These are phyloP conservation scores for Drosophila niveifrons DNA, from an alignment of 2,888 invertebrate species.

Conservation along the genomic window DNA sequence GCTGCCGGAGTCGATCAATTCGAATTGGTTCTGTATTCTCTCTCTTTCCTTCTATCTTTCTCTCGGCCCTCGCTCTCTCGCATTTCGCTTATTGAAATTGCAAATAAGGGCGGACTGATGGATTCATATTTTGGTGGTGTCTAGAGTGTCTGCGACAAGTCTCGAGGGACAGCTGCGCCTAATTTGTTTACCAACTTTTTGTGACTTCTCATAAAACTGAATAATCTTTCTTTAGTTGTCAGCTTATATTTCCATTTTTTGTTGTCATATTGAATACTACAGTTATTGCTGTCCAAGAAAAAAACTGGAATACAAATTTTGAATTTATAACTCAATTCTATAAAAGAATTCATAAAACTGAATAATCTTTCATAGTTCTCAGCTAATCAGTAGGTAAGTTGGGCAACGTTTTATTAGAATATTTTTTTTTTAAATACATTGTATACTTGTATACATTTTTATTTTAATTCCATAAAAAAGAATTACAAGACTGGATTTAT, in stretches of 20 bases:
- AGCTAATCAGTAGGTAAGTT: no score
- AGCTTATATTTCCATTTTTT: neutral
- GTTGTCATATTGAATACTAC: no score
- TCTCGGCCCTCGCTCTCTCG: neutral
- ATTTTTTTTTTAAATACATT: no score
- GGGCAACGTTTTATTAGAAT: no score
- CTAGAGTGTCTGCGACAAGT: constrained; percentile 3
- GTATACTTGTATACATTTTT: neutral
- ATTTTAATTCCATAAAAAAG: neutral
- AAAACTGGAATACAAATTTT: no score
- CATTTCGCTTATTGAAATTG: constrained; percentile 6
- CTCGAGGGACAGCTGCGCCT: constrained; percentile 24
- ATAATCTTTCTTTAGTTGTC: constrained; percentile 24
- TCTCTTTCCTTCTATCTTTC: neutral
- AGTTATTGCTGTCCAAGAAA: no score
- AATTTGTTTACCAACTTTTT: constrained; percentile 8
- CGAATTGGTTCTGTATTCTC: constrained; percentile 29
- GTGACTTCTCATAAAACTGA: constrained; percentile 34
- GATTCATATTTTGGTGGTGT: constrained; percentile 37
- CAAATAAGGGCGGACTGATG: constrained; percentile 8
- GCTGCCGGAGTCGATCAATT: constrained; percentile 71
- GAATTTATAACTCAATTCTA: no score
- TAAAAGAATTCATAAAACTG: no score
- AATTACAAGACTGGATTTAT: no score
- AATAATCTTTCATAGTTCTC: no score